Percentiles rank a stretch among this genome's conserved stretches.
phyloP scores from a whole-genome alignment of 2,888 invertebrate genomes.

The Caenorhabditis angaria region DNA sequence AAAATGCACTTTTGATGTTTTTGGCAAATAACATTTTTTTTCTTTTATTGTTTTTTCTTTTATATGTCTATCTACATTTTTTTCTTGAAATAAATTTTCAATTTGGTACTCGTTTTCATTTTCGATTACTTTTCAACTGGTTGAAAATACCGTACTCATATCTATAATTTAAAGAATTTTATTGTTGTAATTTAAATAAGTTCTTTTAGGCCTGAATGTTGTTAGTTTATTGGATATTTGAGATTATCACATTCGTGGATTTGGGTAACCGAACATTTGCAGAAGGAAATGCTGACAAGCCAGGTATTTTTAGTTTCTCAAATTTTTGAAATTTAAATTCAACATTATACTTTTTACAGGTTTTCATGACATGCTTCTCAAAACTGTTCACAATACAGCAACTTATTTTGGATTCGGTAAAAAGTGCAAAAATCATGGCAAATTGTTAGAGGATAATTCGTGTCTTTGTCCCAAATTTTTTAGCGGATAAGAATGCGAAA shows the following conservation, averaged over 20 bases:
- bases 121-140: background rate
- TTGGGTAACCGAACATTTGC: too few species aligned
- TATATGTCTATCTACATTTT: too few species aligned
- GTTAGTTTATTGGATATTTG: background rate
- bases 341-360: too few species aligned
- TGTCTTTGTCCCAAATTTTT: constrained; percentile 57
- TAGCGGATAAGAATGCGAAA: constrained; percentile 58
- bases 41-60: too few species aligned
- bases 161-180: background rate
- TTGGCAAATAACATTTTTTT: too few species aligned
- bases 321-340: background rate
- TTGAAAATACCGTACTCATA: background rate
- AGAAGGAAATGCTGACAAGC: too few species aligned
- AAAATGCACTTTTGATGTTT: too few species aligned
- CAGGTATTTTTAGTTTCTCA: too few species aligned
- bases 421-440: constrained; percentile 61
- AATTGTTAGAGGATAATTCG: constrained; percentile 46
- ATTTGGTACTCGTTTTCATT: background rate
- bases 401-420: constrained; percentile 58
- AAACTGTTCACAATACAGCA: constrained; percentile 24
- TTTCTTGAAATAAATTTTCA: background rate
- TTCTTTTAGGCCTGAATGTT: background rate
- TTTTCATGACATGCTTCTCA: constrained; percentile 30
- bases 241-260: background rate
- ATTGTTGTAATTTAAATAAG: background rate